phyloP scores from a whole-genome alignment of 1,140 invertebrate species.

The Adoxophyes honmai region DNA sequence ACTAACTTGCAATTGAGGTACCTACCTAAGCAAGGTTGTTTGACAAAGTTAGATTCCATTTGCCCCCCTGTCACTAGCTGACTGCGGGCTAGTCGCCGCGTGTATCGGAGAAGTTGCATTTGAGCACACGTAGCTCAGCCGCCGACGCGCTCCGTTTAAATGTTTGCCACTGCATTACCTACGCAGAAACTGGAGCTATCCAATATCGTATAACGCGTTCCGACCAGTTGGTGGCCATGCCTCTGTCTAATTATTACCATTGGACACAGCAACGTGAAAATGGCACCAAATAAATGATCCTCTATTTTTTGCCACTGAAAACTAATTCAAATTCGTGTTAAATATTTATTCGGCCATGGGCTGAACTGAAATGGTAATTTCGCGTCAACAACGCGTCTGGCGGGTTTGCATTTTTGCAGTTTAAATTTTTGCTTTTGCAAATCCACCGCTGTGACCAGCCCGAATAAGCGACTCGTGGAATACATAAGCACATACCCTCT shows the following conservation, averaged over 20 bases:
- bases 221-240: neutral
- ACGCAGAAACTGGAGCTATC: neutral
- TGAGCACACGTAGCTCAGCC: neutral
- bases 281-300: conserved; percentile 1
- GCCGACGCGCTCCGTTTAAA: neutral
- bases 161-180: neutral
- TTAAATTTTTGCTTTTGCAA: conserved; percentile 42
- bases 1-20: conserved; percentile 32
- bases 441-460: conserved; percentile 27
- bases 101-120: neutral
- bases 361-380: conserved; percentile 61
- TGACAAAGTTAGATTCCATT: conserved; percentile 72
- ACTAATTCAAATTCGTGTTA: conserved; percentile 53
- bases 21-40: conserved; percentile 51
- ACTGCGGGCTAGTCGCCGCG: conserved; percentile 48
- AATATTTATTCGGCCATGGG: conserved; percentile 66
- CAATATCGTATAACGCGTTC: neutral
- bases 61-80: conserved; percentile 51
- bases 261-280: neutral
- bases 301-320: conserved; percentile 18
- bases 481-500: conserved; percentile 24
- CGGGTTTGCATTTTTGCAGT: conserved; percentile 60
- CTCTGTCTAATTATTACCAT: neutral
- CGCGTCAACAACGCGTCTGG: conserved; percentile 50
- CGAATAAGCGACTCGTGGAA: conserved; percentile 32